Evolutionary conservation across 2,888 invertebrate genomes (phyloP).

Genomic region (Macrosoma leucophasiata): DNA sequence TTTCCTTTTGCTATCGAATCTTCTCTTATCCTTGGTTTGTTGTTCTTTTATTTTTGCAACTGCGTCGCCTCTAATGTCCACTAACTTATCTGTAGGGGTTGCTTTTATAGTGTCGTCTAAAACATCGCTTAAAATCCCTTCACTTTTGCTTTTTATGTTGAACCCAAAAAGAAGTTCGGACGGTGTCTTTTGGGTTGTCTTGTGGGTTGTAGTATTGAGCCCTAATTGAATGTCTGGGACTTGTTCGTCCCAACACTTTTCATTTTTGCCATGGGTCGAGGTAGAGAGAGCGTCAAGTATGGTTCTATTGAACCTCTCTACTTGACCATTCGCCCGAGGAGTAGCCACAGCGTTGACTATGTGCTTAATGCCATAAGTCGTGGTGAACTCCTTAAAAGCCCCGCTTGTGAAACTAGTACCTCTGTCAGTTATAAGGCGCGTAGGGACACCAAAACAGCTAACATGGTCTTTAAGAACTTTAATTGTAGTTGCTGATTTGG

Average conservation of each 20-base stretch:
- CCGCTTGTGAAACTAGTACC: slow-evolving; percentile 20
- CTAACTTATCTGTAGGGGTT: slow-evolving; percentile 1
- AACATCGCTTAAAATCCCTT: slow-evolving; percentile 7
- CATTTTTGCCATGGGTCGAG: slow-evolving; percentile 7
- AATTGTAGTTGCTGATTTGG: slow-evolving; percentile 18
- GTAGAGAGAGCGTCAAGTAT: slow-evolving; percentile 16
- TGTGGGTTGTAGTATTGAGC: slow-evolving; percentile 7
- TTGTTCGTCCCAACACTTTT: slow-evolving; percentile 9
- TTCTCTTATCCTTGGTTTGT: slow-evolving; percentile 16
- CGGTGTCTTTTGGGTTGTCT: slow-evolving; percentile 7
- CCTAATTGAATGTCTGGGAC: slow-evolving; percentile 15
- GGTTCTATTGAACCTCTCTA: slow-evolving; percentile 23
- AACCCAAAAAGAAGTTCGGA: slow-evolving; percentile 14
- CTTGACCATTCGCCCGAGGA: slow-evolving; percentile 25
- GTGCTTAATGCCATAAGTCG: slow-evolving; percentile 14
- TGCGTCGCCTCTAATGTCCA: slow-evolving; percentile 5
- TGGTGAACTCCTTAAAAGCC: slow-evolving; percentile 15
- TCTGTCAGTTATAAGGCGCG: slow-evolving; percentile 21
- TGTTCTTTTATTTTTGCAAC: slow-evolving; percentile 5
- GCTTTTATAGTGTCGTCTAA: slow-evolving; percentile 3
- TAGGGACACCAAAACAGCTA: slow-evolving; percentile 20
- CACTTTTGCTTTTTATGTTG: slow-evolving; percentile 1
- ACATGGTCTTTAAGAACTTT: slow-evolving; percentile 18
- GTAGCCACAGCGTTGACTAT: slow-evolving; percentile 23
- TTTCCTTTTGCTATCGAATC: slow-evolving; percentile 16